Evolutionary conservation across 2,888 invertebrate genomes (phyloP).

Genomic region (Drosophila stalkeri): DNA sequence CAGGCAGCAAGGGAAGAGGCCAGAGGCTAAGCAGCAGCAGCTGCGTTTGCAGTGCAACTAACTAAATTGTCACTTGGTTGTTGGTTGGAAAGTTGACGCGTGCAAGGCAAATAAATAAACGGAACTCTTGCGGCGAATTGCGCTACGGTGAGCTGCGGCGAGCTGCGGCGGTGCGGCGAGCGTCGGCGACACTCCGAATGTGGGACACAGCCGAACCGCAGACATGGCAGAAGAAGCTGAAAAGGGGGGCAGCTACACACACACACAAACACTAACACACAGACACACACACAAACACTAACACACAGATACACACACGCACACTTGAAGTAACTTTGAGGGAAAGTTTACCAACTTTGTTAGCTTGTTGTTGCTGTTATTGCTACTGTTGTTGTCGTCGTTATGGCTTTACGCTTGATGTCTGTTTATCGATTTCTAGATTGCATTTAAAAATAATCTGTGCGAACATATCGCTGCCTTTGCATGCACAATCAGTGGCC

Average conservation of each 20-base stretch:
- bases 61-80: conserved; percentile 66
- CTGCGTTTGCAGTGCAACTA: conserved; percentile 46
- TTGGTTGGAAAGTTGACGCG: conserved; percentile 62
- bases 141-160: neutral
- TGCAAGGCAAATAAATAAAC: conserved; percentile 58
- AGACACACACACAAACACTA: conserved; percentile 13
- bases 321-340: conserved; percentile 52
- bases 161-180: conserved; percentile 2
- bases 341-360: conserved; percentile 67
- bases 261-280: conserved; percentile 10
- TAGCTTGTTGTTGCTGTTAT: conserved; percentile 21
- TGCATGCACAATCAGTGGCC: conserved; percentile 48
- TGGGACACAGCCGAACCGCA: conserved; percentile 68
- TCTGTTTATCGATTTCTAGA: conserved; percentile 71
- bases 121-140: conserved; percentile 55
- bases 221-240: conserved; percentile 33
- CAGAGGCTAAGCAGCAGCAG: conserved; percentile 16
- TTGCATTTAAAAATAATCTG: conserved; percentile 67
- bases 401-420: conserved; percentile 20
- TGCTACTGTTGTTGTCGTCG: conserved; percentile 11
- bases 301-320: conserved; percentile 9
- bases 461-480: conserved; percentile 49
- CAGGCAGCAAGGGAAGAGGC: neutral
- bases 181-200: conserved; percentile 44
- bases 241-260: conserved; percentile 4